Base-by-base conservation (phyloP, 1,140 invertebrate species). In the Stratiolaelaps scimitus region DNA sequence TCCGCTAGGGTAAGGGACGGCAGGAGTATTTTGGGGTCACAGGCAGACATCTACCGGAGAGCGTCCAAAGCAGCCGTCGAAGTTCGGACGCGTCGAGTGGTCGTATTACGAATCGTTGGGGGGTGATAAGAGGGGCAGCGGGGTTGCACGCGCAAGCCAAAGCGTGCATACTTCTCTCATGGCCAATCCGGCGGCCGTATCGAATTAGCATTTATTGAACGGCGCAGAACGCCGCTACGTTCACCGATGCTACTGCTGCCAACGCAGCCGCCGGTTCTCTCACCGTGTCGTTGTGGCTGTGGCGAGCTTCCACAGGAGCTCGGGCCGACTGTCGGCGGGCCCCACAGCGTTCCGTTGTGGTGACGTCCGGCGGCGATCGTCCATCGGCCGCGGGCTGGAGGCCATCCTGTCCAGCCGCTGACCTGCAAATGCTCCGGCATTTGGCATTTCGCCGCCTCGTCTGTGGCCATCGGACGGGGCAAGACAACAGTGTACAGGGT, bases 201-300 rank as follows among this genome's bases (percentile, higher is more conserved):
- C 23, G 10, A 60, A 26, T 20, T 60, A 60, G 53, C 53, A 60
- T 60, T 29, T 60, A 60, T 60, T 60, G 53, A 60, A 26, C 53
- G 53, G 26, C 23, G 53, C 15, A 26, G 15, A 29, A 34, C 53
- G 23, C 26, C 23, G 10, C 26, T 13, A 60, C 10, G n/a, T 5
- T 1, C 53, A 60, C n/a, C 2, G 53, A 13, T 26, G 26, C 15
- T 19, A 26, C 26, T 15, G 23, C 2, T 26, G 34, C 34, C 34
- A 40, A 10, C 53, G 53, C 53, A 60, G 26, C 17, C 15, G 34
- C 15, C 20, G 13, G 19, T 23, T 48, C 19, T 15, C 53, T 19
- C 53, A 26, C 23, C 15, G 20, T 15, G 15, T 26, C 15, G 1
- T 4, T 15, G 2, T 60, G 26, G 4, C 15, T 60, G 26, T 23